Base-by-base conservation (phyloP, 1,140 invertebrate genomes). In the Hydropsyche tenuis region DNA sequence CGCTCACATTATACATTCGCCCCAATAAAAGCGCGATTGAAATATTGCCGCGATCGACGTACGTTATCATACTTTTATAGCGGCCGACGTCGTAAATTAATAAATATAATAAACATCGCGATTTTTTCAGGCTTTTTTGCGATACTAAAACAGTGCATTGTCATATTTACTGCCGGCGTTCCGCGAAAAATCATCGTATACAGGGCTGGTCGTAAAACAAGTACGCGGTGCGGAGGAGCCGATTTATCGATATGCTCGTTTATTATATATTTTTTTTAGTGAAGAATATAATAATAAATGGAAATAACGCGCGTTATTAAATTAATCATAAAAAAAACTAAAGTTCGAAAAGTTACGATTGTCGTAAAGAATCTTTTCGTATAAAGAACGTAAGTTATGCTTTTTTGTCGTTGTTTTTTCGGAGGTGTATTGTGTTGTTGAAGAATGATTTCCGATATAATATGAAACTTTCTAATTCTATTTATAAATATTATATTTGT, bases 21-120 rank as follows among this genome's bases (percentile, higher is more conserved):
- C 20, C 30, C 30, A 37, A 53, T 53, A 53, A 53, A 53, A 11
- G 14, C 20, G 14, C 48, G 48, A 53, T 53, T 53, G 48, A 53
- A 53, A 53, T 53, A 53, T 46, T 46, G 45, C 45, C 16, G 45
- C 48, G 23, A 25, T 27, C 60, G 25, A 27, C 27, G 14, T 63
- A 51, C 18, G 46, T 14, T 4, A 51, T 51, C 14, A 51, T 51
- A 20, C 46, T 63, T 63, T 63, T 63, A 63, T 63, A 37, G 60
- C 60, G 60, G 23, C 14, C 60, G 23, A 14, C 23, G 14, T 16
- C 23, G 14, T 63, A 63, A 63, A 63, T 63, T 63, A 63, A 27
- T 14, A 18, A 63, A 20, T 20, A 51, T 16, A 51, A 51, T 51
- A n/a, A 51, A 51, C 18, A 51, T 14, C 46, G 46, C 3, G 3